These are phyloP conservation scores for Micropoecilia bifurca DNA, from an alignment of 2,797 vertebrate species.

Conservation along the genomic window DNA sequence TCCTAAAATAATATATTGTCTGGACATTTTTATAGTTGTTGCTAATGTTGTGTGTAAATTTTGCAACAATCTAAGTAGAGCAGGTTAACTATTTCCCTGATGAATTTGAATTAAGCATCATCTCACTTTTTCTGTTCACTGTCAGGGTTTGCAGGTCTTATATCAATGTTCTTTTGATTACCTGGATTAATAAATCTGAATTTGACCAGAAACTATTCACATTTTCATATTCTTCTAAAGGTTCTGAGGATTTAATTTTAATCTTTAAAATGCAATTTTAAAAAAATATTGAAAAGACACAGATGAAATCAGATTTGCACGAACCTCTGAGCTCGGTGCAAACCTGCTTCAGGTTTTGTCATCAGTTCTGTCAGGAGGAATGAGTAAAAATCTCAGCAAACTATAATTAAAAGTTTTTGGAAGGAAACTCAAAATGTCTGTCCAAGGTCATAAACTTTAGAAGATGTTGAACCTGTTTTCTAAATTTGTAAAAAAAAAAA, in stretches of 20 bases:
- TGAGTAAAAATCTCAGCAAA: not conserved
- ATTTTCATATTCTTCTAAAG: not conserved
- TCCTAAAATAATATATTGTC: not conserved
- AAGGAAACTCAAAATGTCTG: not conserved
- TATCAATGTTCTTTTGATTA: too few species aligned
- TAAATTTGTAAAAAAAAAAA: not conserved
- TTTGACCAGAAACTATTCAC: not conserved
- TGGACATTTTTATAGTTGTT: not conserved
- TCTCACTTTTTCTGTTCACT: not conserved
- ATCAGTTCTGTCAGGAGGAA: not conserved
- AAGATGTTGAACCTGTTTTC: not conserved
- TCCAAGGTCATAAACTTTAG: not conserved
- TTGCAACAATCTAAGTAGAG: not conserved
- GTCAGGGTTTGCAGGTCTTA: not conserved
- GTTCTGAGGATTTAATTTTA: not conserved
- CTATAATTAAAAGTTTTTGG: not conserved
- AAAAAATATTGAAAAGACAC: not conserved
- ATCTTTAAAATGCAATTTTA: not conserved
- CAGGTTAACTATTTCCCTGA: not conserved
- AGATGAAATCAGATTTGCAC: not conserved
- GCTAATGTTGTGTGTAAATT: not conserved
- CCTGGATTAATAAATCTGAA: not conserved
- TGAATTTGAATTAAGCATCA: not conserved
- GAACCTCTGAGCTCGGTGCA: not conserved
- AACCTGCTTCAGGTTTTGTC: not conserved